A percentile compares a stretch with the other conserved stretches of the same genome.
These are phyloP conservation scores for Gortyna flavago DNA, from an alignment of 2,888 invertebrate species.

Conservation along the genomic window DNA sequence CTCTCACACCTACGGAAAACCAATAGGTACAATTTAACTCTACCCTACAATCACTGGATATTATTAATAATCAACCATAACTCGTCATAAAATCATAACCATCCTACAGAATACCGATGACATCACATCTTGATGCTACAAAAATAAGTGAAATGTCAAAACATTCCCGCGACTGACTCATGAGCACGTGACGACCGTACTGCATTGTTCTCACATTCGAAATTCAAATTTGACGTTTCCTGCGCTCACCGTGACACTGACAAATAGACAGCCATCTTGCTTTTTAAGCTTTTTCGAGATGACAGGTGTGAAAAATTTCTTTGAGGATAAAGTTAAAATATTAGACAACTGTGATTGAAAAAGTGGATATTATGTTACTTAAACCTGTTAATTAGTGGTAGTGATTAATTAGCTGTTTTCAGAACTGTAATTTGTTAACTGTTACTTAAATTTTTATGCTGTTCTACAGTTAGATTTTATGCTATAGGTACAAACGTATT, in stretches of 20 bases:
- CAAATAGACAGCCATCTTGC: slow-evolving; percentile 71
- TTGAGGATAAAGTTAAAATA: slow-evolving; percentile 38
- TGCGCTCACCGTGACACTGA: slow-evolving; percentile 72
- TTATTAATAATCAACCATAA: slow-evolving; percentile 6
- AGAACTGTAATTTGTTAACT: slow-evolving; percentile 39
- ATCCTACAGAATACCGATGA: slow-evolving; percentile 48
- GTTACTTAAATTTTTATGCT: slow-evolving; percentile 19
- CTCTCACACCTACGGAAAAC: background rate
- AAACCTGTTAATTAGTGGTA: slow-evolving; percentile 57
- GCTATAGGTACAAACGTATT: background rate
- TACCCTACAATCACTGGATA: background rate
- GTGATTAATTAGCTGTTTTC: slow-evolving; percentile 55
- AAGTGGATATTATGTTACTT: slow-evolving; percentile 35
- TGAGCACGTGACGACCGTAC: slow-evolving; percentile 56
- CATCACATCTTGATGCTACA: slow-evolving; percentile 49
- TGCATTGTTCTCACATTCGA: slow-evolving; percentile 71
- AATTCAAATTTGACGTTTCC: slow-evolving; percentile 80
- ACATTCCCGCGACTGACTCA: slow-evolving; percentile 67
- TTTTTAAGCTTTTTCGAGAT: slow-evolving; percentile 62
- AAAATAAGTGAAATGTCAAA: slow-evolving; percentile 67
- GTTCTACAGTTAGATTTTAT: slow-evolving; percentile 19
- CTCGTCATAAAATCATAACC: slow-evolving; percentile 39
- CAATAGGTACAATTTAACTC: background rate
- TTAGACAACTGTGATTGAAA: slow-evolving; percentile 44
- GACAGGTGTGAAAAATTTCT: slow-evolving; percentile 68